Evolutionary conservation across 2,113 vertebrate genomes (phyloP).

Genomic region (Pseudorasbora parva): DNA sequence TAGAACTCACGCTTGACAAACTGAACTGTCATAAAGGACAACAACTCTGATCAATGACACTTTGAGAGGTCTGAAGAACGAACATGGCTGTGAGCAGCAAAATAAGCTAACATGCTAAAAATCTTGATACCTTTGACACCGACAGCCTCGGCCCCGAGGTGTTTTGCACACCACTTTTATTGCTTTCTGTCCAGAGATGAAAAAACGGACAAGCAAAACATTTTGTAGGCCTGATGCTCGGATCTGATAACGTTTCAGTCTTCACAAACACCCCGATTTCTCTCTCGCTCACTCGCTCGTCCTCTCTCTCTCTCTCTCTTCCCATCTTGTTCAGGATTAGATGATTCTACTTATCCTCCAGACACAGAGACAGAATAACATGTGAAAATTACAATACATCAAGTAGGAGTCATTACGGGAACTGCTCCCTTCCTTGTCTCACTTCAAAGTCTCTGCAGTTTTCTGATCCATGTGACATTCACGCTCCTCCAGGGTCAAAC

Average conservation of each 20-base stretch:
- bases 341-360: conserved; percentile 82
- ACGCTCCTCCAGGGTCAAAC: conserved; percentile 99
- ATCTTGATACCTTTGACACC: conserved; percentile 21
- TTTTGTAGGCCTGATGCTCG: conserved; percentile 53
- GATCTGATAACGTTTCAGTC: conserved; percentile 53
- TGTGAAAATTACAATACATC: conserved; percentile 87
- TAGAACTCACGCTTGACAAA: conserved; percentile 9
- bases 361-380: conserved; percentile 65
- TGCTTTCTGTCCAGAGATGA: conserved; percentile 52
- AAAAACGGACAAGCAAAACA: conserved; percentile 55
- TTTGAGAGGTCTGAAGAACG: conserved; percentile 21
- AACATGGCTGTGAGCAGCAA: conserved; percentile 1
- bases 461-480: conserved; percentile 98
- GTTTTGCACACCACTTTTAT: conserved; percentile 39
- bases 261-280: conserved; percentile 35
- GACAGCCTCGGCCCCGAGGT: conserved; percentile 29
- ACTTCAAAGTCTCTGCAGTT: conserved; percentile 96
- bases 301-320: conserved; percentile 49
- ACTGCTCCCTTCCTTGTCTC: conserved; percentile 64
- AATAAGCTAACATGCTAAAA: conserved; percentile 35
- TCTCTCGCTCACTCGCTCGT: conserved; percentile 25
- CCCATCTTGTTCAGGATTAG: conserved; percentile 57
- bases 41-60: conserved; percentile 10
- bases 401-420: conserved; percentile 84
- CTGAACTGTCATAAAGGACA: conserved; percentile 1